Evolutionary conservation across 2,888 invertebrate species (phyloP).

Genomic region (Scotopteryx bipunctaria): DNA sequence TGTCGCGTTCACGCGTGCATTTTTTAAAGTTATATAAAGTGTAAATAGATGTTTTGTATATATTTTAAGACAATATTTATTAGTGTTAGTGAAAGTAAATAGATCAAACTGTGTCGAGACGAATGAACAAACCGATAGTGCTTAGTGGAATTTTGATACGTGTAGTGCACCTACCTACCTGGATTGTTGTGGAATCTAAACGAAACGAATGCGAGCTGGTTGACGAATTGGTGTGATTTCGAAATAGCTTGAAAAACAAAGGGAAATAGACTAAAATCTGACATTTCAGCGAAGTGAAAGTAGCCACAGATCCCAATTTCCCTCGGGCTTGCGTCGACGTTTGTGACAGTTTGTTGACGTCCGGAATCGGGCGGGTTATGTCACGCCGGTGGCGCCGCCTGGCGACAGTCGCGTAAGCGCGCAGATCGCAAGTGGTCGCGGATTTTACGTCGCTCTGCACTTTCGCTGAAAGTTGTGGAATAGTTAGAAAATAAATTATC

Average conservation of each 20-base stretch:
- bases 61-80: constrained; percentile 47
- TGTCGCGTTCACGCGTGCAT: constrained; percentile 65
- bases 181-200: constrained; percentile 63
- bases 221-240: constrained; percentile 63
- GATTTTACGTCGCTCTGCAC: constrained; percentile 72
- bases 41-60: constrained; percentile 62
- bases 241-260: constrained; percentile 48
- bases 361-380: constrained; percentile 46
- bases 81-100: constrained; percentile 58
- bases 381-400: constrained; percentile 67
- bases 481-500: constrained; percentile 52
- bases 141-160: constrained; percentile 63
- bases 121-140: constrained; percentile 60
- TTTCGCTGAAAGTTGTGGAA: constrained; percentile 65
- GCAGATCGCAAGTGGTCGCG: constrained; percentile 60
- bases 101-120: constrained; percentile 54
- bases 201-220: constrained; percentile 45
- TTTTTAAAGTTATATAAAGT: constrained; percentile 64
- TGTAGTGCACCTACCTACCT: constrained; percentile 52
- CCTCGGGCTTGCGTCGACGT: constrained; percentile 49
- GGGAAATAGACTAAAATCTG: constrained; percentile 57
- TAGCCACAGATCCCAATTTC: constrained; percentile 58
- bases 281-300: constrained; percentile 66
- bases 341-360: constrained; percentile 46
- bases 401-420: constrained; percentile 35